Evolutionary conservation across 2,888 invertebrate genomes (phyloP).

Genomic region (Notodromas monacha): DNA sequence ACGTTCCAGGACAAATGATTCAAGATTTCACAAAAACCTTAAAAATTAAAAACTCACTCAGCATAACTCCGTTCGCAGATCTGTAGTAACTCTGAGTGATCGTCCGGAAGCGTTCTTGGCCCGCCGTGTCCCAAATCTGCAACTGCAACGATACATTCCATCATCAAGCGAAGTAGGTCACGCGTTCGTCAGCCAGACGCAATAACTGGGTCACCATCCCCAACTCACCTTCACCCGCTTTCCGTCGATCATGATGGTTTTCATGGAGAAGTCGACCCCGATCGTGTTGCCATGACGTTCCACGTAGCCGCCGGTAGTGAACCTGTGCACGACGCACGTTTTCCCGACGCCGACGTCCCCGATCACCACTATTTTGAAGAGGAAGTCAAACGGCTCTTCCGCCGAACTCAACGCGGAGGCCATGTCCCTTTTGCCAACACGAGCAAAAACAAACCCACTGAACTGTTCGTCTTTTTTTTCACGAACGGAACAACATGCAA

Average conservation of each 20-base stretch:
- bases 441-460: no score
- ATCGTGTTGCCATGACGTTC: slow-evolving; percentile 95
- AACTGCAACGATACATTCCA: slow-evolving; percentile 22
- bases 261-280: slow-evolving; percentile 97
- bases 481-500: no score
- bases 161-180: no score
- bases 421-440: no score
- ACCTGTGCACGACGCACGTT: slow-evolving; percentile 77
- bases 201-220: background rate
- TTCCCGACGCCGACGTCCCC: slow-evolving; percentile 96
- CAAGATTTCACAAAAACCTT: slow-evolving; percentile 5
- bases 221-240: slow-evolving; percentile 53
- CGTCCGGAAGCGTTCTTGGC: slow-evolving; percentile 77
- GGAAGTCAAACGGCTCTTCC: slow-evolving; percentile 22
- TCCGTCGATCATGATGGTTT: slow-evolving; percentile 83
- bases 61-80: slow-evolving; percentile 79
- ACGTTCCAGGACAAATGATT: no score
- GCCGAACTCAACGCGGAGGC: no score
- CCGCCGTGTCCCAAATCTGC: slow-evolving; percentile 91
- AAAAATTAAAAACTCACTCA: slow-evolving; percentile 23
- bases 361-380: slow-evolving; percentile 91
- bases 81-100: slow-evolving; percentile 91
- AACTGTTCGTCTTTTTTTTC: no score
- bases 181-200: background rate
- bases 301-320: slow-evolving; percentile 54